Conservation (phyloP, 2,113 vertebrate species). For the Paralichthys olivaceus region DNA sequence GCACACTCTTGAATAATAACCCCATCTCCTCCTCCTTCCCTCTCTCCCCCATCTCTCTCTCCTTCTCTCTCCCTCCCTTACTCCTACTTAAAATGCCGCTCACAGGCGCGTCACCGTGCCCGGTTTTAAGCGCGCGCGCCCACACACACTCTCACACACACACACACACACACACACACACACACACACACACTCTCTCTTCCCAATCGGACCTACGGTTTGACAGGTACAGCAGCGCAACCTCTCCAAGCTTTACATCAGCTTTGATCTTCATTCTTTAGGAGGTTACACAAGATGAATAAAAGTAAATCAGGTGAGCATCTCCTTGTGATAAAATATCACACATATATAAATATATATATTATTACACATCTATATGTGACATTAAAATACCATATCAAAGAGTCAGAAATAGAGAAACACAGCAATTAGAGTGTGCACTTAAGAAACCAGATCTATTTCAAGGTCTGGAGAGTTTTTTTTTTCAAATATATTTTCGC, state of each 20-base stretch:
- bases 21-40: conserved; percentile 28
- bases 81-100: conserved; percentile 74
- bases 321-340: not conserved
- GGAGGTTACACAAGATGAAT: not conserved
- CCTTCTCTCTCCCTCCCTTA: conserved; percentile 16
- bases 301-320: too few species aligned
- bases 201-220: not conserved
- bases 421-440: not conserved
- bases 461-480: conserved; percentile 53
- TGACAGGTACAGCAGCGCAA: not conserved
- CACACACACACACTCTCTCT: not conserved
- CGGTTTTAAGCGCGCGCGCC: conserved; percentile 27
- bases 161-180: conserved; percentile 18
- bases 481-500: not conserved
- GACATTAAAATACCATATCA: not conserved
- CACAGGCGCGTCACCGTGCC: conserved; percentile 64
- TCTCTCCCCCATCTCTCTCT: conserved; percentile 39
- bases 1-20: conserved; percentile 65
- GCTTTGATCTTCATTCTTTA: conserved; percentile 26
- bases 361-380: not conserved
- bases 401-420: not conserved
- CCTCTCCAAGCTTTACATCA: not conserved
- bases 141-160: conserved; percentile 7
- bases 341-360: not conserved
- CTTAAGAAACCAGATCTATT: conserved; percentile 51